Evolutionary conservation across 2,888 invertebrate species (phyloP), one percentile per base, ranked within the genome.

Genomic region (Cataglyphis livida): DNA sequence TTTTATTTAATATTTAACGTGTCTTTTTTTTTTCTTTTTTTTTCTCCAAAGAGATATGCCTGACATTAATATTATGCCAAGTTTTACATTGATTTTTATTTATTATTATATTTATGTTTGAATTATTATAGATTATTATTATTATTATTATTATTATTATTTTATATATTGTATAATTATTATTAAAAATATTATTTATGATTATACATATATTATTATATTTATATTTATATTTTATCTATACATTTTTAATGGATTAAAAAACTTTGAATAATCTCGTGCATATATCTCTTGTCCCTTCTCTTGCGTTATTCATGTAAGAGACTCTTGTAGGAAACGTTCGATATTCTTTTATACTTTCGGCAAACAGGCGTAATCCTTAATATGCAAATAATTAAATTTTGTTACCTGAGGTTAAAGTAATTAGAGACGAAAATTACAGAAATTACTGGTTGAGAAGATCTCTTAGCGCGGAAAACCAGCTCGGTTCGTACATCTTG

Each of bases 401-500:
- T 35, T 48, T 25, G 15, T 35, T 51, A 32, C 4, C 21, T 28
- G 38, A 9, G 15, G 54, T 54, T 28, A 5, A 21, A 32, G 25
- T 38, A 51, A 62, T 75, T 51, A 62, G 38, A 62, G 28, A 57
- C 25, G 32, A 54, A 65, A 44, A 44, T 81, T 81, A 81, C 10
- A 61, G 28, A 66, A 38, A 48, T 2, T 28, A 28, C 25, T 18
- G n/a, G 21, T 48, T 5, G 68, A 61, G 65, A 44, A 51, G 65
- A 44, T 25, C 35, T 35, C 35, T 59, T 18, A n/a, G 51, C 25
- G 61, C 66, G 79, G 79, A 82, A 82, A 82, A 79, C 21, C 82
- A 79, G 21, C 68, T 21, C 41, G 32, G 61, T 41, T 61, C 48
- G 76, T 64, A 75, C 81, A 57, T 81, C 85, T 82, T 75, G 84